A percentile compares a stretch with the other conserved stretches of the same genome.
Conservation (phyloP, 2,888 invertebrate species). For the Cremastinae sp. region DNA sequence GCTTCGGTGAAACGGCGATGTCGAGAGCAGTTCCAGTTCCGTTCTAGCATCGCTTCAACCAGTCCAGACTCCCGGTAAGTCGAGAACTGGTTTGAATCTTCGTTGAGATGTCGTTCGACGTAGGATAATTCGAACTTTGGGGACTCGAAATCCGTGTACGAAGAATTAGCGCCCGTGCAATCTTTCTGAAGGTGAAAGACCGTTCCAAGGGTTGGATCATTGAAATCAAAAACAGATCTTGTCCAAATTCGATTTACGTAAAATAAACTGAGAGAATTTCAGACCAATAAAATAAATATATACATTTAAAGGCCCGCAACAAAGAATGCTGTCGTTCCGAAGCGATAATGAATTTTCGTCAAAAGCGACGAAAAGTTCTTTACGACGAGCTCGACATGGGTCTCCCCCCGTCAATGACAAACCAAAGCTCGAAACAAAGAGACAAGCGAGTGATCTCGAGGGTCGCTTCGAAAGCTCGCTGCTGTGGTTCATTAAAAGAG, state of each 20-base stretch:
- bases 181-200: conserved; percentile 1
- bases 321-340: neutral
- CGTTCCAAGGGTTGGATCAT: conserved; percentile 20
- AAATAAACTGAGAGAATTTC: too few relatives aligned
- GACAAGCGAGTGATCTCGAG: conserved; percentile 23
- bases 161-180: neutral
- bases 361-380: conserved; percentile 33
- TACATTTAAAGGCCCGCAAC: neutral
- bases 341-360: conserved; percentile 51
- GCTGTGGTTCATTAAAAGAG: conserved; percentile 33
- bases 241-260: neutral
- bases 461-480: conserved; percentile 38
- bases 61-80: conserved; percentile 18
- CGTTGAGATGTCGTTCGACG: conserved; percentile 24
- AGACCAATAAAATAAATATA: too few relatives aligned
- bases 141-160: neutral
- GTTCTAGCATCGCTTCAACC: conserved; percentile 33
- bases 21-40: conserved; percentile 46
- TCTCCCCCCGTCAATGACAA: conserved; percentile 38
- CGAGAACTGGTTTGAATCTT: conserved; percentile 33
- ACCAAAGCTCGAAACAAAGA: conserved; percentile 49
- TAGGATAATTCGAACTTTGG: conserved; percentile 28
- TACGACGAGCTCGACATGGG: conserved; percentile 49
- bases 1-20: conserved; percentile 46
- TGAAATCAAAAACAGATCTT: conserved; percentile 44